Evolutionary conservation across 2,888 invertebrate genomes (phyloP).

Genomic region (Hoplodrina ambigua): DNA sequence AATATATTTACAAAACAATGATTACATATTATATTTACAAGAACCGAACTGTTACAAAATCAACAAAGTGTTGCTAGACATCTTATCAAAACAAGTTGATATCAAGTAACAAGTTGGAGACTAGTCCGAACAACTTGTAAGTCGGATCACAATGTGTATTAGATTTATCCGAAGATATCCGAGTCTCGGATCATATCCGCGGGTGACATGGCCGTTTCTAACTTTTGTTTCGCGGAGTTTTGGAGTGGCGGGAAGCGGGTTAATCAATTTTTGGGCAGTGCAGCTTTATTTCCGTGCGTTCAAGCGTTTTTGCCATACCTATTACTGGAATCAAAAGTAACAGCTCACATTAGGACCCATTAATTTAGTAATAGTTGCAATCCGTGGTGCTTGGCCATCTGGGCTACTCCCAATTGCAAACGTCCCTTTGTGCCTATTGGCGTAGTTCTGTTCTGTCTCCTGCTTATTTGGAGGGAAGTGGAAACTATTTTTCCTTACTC

Average conservation of each 20-base stretch:
- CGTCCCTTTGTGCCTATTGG: too few species aligned
- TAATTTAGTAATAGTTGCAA: too few species aligned
- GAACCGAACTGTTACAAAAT: not conserved
- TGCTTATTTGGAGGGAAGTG: too few species aligned
- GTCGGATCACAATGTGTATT: slow-evolving; percentile 45
- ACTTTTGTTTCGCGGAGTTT: slow-evolving; percentile 32
- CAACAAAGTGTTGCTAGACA: slow-evolving; percentile 8
- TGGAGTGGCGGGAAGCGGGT: not conserved
- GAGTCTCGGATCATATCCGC: slow-evolving; percentile 45
- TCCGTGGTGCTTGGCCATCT: too few species aligned
- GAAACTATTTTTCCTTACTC: too few species aligned
- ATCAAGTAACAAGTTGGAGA: slow-evolving; percentile 37
- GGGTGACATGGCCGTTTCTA: slow-evolving; percentile 24
- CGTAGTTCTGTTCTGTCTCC: too few species aligned
- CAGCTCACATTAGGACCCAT: too few species aligned
- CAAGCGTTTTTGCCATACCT: too few species aligned
- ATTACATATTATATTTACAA: slow-evolving; percentile 9
- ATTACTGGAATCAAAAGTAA: too few species aligned
- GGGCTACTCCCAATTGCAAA: too few species aligned
- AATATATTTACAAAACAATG: slow-evolving; percentile 9
- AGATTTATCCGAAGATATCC: slow-evolving; percentile 47
- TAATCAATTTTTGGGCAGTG: slow-evolving; percentile 15
- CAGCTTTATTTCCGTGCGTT: not conserved
- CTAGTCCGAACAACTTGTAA: slow-evolving; percentile 53
- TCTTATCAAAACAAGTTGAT: slow-evolving; percentile 36